Evolutionary conservation across 2,797 vertebrate genomes (phyloP).

Genomic region (Rhinogobio ventralis): DNA sequence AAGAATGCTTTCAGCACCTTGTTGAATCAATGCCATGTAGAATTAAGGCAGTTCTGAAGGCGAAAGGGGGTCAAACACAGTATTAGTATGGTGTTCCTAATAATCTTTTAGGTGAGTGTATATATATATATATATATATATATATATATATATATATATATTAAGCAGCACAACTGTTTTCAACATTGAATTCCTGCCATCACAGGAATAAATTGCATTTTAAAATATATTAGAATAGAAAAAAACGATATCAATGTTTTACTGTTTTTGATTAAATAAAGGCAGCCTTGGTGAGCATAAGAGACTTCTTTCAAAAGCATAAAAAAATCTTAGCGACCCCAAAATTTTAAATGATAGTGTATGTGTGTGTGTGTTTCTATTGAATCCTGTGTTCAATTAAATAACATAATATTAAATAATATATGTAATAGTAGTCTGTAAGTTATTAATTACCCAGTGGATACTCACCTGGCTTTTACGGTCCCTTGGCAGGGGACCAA

Average conservation of each 20-base stretch:
- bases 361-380: background rate
- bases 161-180: background rate
- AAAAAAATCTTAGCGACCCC: too few species aligned
- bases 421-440: background rate
- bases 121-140: too few species aligned
- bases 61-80: too few species aligned
- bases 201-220: background rate
- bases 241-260: background rate
- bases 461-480: background rate
- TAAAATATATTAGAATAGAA: background rate
- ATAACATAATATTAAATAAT: background rate
- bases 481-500: background rate
- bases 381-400: background rate
- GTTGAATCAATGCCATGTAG: too few species aligned
- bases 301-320: too few species aligned
- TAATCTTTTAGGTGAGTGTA: too few species aligned
- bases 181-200: background rate
- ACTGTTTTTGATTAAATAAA: background rate
- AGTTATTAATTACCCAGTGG: background rate
- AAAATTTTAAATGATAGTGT: background rate
- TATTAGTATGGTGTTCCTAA: too few species aligned
- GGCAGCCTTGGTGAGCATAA: background rate
- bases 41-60: too few species aligned
- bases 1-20: too few species aligned
- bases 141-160: too few species aligned